Evolutionary conservation across 2,113 vertebrate species (phyloP), one percentile per base, ranked within the genome.

Genomic region (Copsychus sechellarum): DNA sequence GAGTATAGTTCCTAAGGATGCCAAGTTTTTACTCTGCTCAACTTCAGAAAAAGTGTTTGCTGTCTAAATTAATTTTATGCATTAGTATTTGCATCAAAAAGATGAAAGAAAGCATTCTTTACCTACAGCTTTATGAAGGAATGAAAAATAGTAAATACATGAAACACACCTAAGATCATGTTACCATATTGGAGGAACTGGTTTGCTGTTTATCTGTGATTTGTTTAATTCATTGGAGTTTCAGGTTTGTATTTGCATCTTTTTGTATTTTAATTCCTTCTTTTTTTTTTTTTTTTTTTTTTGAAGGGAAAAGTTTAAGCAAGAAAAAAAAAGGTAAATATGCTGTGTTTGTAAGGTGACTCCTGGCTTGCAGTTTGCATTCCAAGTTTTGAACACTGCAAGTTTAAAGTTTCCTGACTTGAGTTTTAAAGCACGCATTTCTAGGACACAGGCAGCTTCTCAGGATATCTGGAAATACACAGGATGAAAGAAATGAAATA

Each of bases 201-300:
- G 28, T 86, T 92, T 94, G 82, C 82, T 92, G 67, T 88, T 92
- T 88, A 67, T 81, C 82, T 74, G 33, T 66, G 64, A 56, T 67
- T 88, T 74, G 43, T 16, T 88, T 84, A 83, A 89, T 64, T 78
- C 73, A 80, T 29, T 81, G 56, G 45, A 60, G 25, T 74, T 88
- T 86, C 76, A 92, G 67, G 64, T 91, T 88, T 60, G 23, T 53
- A 47, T 73, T 85, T 90, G 60, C 61, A 82, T 86, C 25, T 78
- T 81, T 93, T 86, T 86, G 64, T 62, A 90, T 92, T 83, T 92
- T 81, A 94, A 93, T 92, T 79, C 72, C 64, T 72, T 74, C 33
- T 86, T 88, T 64, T 60, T 86, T 86, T 67, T 60, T n/a, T n/a
- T n/a, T 80, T 93, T 92, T 90, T n/a, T n/a, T n/a, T 80, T 93